Conservation (phyloP, 2,888 invertebrate genomes). For the Balanococcus diminutus region DNA sequence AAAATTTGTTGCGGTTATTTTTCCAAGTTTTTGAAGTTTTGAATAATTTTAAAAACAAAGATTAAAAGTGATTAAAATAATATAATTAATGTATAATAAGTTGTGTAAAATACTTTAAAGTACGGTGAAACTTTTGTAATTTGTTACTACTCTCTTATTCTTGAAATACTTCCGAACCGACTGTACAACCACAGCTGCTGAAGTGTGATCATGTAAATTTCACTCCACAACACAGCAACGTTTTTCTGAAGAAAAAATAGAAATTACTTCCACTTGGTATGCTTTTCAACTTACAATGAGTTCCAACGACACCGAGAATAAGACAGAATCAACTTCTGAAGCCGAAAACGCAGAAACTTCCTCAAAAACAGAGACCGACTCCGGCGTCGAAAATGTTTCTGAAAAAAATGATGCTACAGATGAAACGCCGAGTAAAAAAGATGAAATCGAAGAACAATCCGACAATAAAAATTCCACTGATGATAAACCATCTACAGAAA, state of each 20-base stretch:
- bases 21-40: neutral
- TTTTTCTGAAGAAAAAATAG: neutral
- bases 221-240: neutral
- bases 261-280: neutral
- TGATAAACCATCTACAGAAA: neutral
- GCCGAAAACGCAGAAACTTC: neutral
- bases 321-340: neutral
- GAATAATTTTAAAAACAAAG: too few relatives aligned
- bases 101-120: neutral
- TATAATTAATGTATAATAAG: neutral
- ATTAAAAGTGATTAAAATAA: neutral
- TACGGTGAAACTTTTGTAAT: neutral
- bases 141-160: neutral
- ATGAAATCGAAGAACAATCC: too few relatives aligned
- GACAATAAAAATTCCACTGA: neutral
- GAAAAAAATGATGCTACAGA: neutral
- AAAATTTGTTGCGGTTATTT: slow-evolving; percentile 9
- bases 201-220: neutral
- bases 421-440: neutral
- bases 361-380: neutral
- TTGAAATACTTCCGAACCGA: neutral
- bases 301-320: neutral
- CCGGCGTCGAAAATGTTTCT: neutral
- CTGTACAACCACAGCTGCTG: neutral
- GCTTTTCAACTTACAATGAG: neutral